Percentiles rank a stretch among this genome's conserved stretches.
Evolutionary conservation across 2,113 vertebrate species (phyloP).

Genomic region (Ariopsis seemanni): DNA sequence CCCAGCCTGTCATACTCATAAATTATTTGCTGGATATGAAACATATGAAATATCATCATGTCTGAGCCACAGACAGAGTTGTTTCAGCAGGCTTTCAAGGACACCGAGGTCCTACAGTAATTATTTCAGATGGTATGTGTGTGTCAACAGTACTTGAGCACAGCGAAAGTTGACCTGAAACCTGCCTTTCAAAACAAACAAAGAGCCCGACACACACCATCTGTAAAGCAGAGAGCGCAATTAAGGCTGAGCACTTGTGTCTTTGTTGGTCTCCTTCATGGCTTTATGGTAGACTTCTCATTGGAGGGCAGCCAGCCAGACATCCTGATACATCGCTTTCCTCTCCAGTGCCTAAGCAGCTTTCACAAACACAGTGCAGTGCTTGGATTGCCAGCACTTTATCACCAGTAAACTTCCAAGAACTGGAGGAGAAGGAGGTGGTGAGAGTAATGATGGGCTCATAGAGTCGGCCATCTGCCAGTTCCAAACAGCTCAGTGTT

Average conservation of each 20-base stretch:
- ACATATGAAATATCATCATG: background rate
- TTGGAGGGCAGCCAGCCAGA: conserved; percentile 15
- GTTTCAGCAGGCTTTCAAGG: background rate
- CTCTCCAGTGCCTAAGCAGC: conserved; percentile 15
- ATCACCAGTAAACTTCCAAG: conserved; percentile 33
- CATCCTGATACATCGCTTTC: conserved; percentile 7
- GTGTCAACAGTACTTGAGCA: background rate
- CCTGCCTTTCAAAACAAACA: conserved; percentile 11
- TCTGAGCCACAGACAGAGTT: background rate
- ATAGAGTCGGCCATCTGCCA: conserved; percentile 29
- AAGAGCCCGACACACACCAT: background rate
- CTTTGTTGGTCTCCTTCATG: conserved; percentile 9
- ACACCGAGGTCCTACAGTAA: background rate
- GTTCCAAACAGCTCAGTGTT: conserved; percentile 3
- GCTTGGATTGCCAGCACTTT: conserved; percentile 30
- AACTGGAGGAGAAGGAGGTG: background rate
- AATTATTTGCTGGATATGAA: background rate
- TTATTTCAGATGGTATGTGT: background rate
- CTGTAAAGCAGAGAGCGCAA: background rate
- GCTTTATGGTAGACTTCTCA: conserved; percentile 9
- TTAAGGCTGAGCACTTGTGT: background rate
- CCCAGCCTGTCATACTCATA: background rate
- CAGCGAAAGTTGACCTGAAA: background rate
- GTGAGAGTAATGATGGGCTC: conserved; percentile 6
- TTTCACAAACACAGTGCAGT: conserved; percentile 5